phyloP scores from a whole-genome alignment of 2,888 invertebrate genomes.

The Ectemnius lituratus region DNA sequence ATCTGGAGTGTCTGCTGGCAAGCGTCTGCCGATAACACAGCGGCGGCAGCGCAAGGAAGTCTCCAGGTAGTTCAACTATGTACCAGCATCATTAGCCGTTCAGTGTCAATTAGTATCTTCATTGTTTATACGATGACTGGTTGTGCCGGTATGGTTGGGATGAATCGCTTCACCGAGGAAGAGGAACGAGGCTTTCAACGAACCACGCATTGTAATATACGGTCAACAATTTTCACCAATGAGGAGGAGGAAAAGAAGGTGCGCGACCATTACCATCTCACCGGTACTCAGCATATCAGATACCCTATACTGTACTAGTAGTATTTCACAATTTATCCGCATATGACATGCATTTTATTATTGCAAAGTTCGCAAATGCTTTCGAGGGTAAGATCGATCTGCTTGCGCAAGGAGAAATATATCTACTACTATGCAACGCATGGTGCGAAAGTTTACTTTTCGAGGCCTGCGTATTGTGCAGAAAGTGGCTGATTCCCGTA shows the following conservation, averaged over 20 bases:
- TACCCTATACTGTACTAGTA: not conserved
- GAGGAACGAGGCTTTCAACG: not conserved
- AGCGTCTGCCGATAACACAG: not conserved
- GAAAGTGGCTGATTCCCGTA: too few relatives aligned
- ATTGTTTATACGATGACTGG: not conserved
- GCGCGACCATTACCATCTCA: not conserved
- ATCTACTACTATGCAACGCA: too few relatives aligned
- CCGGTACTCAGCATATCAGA: not conserved
- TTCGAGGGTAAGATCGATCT: slow-evolving; percentile 49
- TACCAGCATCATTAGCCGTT: slow-evolving; percentile 8
- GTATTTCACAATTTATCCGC: slow-evolving; percentile 62
- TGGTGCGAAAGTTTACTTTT: too few relatives aligned
- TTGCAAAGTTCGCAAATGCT: slow-evolving; percentile 48
- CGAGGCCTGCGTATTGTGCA: too few relatives aligned
- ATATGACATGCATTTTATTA: slow-evolving; percentile 61
- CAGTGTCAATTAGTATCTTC: not conserved
- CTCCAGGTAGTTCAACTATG: too few relatives aligned
- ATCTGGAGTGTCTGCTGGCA: slow-evolving; percentile 37
- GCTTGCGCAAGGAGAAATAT: slow-evolving; percentile 57
- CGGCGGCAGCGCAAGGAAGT: too few relatives aligned
- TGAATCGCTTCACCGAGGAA: not conserved
- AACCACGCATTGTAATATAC: not conserved
- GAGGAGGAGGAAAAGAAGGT: not conserved
- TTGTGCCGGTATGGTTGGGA: not conserved
- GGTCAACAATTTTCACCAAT: too few relatives aligned